phyloP scores from a whole-genome alignment of 2,888 invertebrate genomes.

The Calameuta filiformis region DNA sequence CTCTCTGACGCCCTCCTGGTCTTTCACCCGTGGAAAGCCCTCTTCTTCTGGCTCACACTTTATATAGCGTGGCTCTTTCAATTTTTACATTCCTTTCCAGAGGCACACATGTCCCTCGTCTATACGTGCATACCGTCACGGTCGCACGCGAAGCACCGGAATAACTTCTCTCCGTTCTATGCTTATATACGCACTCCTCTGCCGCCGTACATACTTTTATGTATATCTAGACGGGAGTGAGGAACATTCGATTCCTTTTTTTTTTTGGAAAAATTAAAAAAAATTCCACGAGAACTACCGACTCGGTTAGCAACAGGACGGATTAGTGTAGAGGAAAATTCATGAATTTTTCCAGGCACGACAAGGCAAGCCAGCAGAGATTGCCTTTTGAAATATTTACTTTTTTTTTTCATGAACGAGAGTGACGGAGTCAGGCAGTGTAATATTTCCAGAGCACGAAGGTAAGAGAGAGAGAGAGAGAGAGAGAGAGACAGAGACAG shows the following conservation, averaged over 20 bases:
- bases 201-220: neutral
- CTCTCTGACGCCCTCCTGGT: neutral
- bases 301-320: neutral
- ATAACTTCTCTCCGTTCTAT: conserved; percentile 29
- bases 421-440: neutral
- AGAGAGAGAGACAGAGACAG: neutral
- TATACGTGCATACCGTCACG: neutral
- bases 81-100: conserved; percentile 34
- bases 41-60: conserved; percentile 18
- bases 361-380: neutral
- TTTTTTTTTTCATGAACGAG: neutral
- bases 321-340: neutral
- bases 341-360: neutral
- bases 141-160: conserved; percentile 25
- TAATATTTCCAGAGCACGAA: neutral
- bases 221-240: neutral
- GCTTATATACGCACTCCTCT: neutral
- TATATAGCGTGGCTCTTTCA: conserved; percentile 29
- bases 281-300: neutral
- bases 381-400: neutral
- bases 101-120: conserved; percentile 20
- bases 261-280: neutral
- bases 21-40: neutral
- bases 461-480: neutral
- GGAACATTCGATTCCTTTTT: neutral